Evolutionary conservation across 2,888 invertebrate species (phyloP).

Genomic region (Calameuta filiformis): DNA sequence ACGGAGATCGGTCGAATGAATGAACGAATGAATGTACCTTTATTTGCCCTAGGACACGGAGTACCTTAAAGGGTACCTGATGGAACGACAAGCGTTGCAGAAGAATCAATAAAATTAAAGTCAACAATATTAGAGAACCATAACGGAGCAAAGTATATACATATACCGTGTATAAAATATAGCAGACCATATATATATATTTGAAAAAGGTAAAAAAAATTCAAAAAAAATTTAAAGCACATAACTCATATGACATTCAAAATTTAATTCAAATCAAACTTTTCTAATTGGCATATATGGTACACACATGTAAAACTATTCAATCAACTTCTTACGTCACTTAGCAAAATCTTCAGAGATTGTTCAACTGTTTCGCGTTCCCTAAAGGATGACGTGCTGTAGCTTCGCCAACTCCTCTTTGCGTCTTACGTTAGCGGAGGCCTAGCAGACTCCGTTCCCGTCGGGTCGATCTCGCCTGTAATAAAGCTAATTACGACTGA

Average conservation of each 20-base stretch:
- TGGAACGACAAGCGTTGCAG: background rate
- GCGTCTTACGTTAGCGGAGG: background rate
- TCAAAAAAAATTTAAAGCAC: background rate
- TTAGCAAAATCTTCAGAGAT: background rate
- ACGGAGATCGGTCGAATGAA: background rate
- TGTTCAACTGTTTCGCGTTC: background rate
- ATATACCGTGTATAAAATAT: no score
- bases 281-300: background rate
- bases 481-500: slow-evolving; percentile 3
- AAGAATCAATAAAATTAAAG: background rate
- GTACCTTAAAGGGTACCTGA: background rate
- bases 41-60: background rate
- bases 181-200: no score
- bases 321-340: background rate
- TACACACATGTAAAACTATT: background rate
- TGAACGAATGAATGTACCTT: background rate
- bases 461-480: background rate
- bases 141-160: no score
- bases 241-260: background rate
- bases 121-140: background rate
- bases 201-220: no score
- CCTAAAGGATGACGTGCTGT: background rate
- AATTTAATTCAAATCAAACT: background rate
- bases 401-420: background rate
- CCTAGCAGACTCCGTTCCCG: background rate